Conservation (phyloP, 2,113 vertebrate genomes). For the Hassar affinis region DNA sequence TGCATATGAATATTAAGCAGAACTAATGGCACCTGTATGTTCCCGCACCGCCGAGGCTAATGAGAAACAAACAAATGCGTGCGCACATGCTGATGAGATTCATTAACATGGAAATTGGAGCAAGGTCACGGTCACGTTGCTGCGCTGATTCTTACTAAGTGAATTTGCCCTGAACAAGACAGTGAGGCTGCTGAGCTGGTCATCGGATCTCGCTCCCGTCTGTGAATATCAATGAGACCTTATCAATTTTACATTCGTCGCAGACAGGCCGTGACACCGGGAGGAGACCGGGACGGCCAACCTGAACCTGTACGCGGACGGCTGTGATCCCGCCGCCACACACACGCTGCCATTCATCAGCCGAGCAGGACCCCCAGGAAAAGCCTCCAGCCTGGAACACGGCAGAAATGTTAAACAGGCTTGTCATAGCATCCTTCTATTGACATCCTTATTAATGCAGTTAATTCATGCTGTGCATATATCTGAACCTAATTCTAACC, state of each 20-base stretch:
- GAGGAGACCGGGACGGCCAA: slow-evolving; percentile 33
- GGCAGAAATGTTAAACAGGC: slow-evolving; percentile 12
- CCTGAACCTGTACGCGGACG: slow-evolving; percentile 37
- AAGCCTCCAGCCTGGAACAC: neutral
- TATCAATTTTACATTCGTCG: slow-evolving; percentile 75
- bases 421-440: no score
- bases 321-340: slow-evolving; percentile 19
- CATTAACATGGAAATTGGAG: slow-evolving; percentile 76
- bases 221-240: slow-evolving; percentile 70
- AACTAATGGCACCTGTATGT: slow-evolving; percentile 7
- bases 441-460: no score
- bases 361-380: slow-evolving; percentile 45
- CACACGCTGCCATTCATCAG: slow-evolving; percentile 39
- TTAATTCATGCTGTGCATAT: no score
- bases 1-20: neutral
- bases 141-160: slow-evolving; percentile 74
- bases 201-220: slow-evolving; percentile 54
- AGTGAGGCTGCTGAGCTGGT: slow-evolving; percentile 68
- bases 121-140: slow-evolving; percentile 59
- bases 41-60: slow-evolving; percentile 51
- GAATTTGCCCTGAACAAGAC: slow-evolving; percentile 68
- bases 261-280: slow-evolving; percentile 31
- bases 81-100: slow-evolving; percentile 53
- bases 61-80: slow-evolving; percentile 65
- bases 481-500: neutral